These are phyloP conservation scores for Linnaemya vulpina DNA, from an alignment of 2,888 invertebrate species.

Conservation along the genomic window DNA sequence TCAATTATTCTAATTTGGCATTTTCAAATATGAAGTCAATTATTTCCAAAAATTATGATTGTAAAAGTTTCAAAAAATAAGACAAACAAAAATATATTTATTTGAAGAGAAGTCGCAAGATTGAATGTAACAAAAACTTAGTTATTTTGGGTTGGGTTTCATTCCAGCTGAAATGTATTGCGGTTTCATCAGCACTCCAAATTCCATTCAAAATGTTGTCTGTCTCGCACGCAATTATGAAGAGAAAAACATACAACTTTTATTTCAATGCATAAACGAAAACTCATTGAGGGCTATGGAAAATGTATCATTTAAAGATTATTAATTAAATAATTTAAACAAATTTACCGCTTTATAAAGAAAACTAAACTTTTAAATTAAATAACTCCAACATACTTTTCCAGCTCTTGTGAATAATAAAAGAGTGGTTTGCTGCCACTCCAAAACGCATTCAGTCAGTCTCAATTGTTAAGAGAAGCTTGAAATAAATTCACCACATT, in stretches of 20 bases:
- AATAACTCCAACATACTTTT: constrained; percentile 28
- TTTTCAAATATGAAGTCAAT: too few species aligned
- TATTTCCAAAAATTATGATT: too few species aligned
- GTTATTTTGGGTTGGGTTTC: neutral
- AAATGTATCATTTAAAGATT: neutral
- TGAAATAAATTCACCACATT: constrained; percentile 50
- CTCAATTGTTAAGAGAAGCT: neutral
- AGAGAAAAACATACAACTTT: neutral
- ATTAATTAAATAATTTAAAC: constrained; percentile 51
- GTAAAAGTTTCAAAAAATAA: too few species aligned
- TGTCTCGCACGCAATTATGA: neutral
- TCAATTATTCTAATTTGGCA: too few species aligned
- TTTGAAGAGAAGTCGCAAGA: neutral
- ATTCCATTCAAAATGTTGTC: neutral
- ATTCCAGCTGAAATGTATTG: neutral
- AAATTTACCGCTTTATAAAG: neutral
- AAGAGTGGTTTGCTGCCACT: constrained; percentile 19
- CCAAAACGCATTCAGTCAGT: neutral
- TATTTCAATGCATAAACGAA: neutral
- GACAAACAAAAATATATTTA: too few species aligned
- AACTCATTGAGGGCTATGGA: neutral
- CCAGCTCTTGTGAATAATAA: neutral
- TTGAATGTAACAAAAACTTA: neutral
- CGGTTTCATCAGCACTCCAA: neutral
- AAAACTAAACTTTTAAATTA: constrained; percentile 6